Conservation (phyloP, 1,140 invertebrate genomes). For the Hormaphis cornu region DNA sequence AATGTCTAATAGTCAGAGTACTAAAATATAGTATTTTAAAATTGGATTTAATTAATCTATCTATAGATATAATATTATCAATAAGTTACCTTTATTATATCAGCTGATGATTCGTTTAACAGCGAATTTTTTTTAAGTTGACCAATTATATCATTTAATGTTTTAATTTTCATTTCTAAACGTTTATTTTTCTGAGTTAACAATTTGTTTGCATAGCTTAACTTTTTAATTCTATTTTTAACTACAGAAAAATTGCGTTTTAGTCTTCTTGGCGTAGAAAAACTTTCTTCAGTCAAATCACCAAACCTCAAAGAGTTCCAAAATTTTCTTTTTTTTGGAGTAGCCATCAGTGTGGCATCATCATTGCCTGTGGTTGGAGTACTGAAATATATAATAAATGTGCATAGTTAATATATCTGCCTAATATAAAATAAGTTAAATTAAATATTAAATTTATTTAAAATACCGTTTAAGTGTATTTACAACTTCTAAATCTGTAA, state of each 20-base stretch:
- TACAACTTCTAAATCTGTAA: background rate
- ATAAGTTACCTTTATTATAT: background rate
- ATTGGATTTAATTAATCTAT: too few relatives aligned
- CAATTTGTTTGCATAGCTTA: background rate
- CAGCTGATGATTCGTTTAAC: background rate
- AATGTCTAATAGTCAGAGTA: too few relatives aligned
- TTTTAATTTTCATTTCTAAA: background rate
- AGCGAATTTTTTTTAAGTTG: background rate
- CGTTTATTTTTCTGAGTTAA: background rate
- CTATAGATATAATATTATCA: too few relatives aligned
- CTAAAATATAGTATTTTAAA: too few relatives aligned
- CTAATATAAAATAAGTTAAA: background rate
- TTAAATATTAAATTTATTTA: background rate
- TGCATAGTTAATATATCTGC: background rate
- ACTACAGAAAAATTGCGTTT: background rate
- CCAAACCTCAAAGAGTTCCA: background rate
- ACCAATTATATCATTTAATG: background rate
- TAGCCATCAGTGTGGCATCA: background rate
- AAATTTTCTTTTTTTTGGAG: background rate
- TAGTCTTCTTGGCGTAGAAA: background rate
- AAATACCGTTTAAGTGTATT: background rate
- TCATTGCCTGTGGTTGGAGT: background rate
- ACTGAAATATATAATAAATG: background rate
- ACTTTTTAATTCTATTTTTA: background rate
- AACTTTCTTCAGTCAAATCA: background rate